Evolutionary conservation across 2,113 vertebrate species (phyloP).

Genomic region (Pipa parva): DNA sequence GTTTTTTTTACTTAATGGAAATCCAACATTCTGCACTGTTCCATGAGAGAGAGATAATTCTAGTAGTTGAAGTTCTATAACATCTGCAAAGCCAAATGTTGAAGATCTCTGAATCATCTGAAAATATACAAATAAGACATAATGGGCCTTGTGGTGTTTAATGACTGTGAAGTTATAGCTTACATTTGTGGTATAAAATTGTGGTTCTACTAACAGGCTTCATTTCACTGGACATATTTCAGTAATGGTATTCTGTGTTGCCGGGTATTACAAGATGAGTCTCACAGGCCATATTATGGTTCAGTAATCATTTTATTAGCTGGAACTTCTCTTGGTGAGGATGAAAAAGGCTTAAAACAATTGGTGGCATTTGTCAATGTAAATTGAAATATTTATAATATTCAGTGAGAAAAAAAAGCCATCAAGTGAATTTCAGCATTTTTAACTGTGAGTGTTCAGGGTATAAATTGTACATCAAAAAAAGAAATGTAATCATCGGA

Average conservation of each 20-base stretch:
- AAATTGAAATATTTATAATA: slow-evolving; percentile 61
- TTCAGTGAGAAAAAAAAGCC: slow-evolving; percentile 55
- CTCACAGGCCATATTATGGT: slow-evolving; percentile 10
- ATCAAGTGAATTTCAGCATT: slow-evolving; percentile 42
- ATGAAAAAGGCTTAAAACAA: neutral
- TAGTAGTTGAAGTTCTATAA: too few relatives aligned
- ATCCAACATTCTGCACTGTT: too few relatives aligned
- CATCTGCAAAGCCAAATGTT: neutral
- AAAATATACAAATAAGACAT: slow-evolving; percentile 11
- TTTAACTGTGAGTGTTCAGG: slow-evolving; percentile 42
- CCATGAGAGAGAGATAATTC: too few relatives aligned
- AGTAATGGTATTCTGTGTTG: slow-evolving; percentile 9
- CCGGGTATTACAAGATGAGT: slow-evolving; percentile 5
- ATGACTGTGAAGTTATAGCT: slow-evolving; percentile 16
- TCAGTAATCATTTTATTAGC: slow-evolving; percentile 12
- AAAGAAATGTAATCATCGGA: too few relatives aligned
- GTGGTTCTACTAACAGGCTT: slow-evolving; percentile 9
- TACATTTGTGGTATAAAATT: slow-evolving; percentile 10
- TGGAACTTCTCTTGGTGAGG: neutral
- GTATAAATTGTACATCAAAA: too few relatives aligned
- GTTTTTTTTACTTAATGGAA: too few relatives aligned
- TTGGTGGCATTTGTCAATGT: slow-evolving; percentile 51
- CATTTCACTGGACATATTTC: slow-evolving; percentile 13
- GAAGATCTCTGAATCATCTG: neutral
- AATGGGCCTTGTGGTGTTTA: slow-evolving; percentile 1